Base-by-base conservation (phyloP, 2,113 vertebrate genomes). In the Oriolus oriolus region DNA sequence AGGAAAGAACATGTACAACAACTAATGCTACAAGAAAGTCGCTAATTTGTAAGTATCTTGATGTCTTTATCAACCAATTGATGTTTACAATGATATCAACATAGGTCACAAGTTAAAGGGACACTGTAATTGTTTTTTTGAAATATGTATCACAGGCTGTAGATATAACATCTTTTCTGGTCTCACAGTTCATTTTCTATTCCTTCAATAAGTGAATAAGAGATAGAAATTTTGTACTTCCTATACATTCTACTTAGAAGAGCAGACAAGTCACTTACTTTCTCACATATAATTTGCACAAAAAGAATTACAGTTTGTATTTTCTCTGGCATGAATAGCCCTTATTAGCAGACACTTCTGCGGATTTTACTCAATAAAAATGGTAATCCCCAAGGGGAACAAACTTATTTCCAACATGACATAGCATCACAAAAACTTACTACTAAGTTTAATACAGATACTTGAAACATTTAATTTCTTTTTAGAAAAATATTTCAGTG, bases 91-190 rank as follows among this genome's bases (percentile, higher is more conserved):
- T n/a, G 16, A 11, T 71, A 81, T 52, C 79, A 87, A 77, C 18
- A 13, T 23, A 88, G 78, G 60, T 22, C 26, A 68, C 7, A 24
- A 71, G 44, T 94, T 96, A 97, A 96, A 96, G 49, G 90, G 93
- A 94, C 93, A 96, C 95, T 92, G 84, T n/a, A 86, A 92, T 19
- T 74, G 26, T 47, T 65, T 45, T 54, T 71, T 16, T 2, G 10
- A 84, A 91, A 78, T 27, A 71, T 2, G 2, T 42, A 81, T 70
- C 71, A 77, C 22, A 45, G 31, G 21, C 24, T 75, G 41, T 13
- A 81, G 14, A 33, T 27, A 37, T 0, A n/a, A 57, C 16, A 41
- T 66, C 16, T 74, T 59, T 76, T 66, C 71, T 56, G 33, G 16
- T 61, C 10, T 63, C 65, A 9, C 6, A 71, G 61, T 57, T 91